A percentile compares a stretch with the other conserved stretches of the same genome.
These are phyloP conservation scores for Butorides virescens DNA, from an alignment of 2,113 vertebrate species.

Conservation along the genomic window DNA sequence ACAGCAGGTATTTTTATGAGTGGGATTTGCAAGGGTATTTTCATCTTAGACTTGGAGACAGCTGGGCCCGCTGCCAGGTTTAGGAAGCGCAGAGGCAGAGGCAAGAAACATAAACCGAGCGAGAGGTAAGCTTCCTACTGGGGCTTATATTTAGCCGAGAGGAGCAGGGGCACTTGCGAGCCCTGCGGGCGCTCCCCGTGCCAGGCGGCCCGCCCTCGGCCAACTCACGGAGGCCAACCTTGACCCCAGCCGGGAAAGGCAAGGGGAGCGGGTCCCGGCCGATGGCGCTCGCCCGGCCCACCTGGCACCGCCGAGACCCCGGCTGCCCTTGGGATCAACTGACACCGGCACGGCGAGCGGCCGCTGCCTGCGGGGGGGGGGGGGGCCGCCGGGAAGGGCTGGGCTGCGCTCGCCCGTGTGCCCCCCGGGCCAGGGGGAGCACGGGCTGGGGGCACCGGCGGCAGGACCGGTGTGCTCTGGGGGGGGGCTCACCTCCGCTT, in stretches of 20 bases:
- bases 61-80: slow-evolving; percentile 57
- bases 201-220: background rate
- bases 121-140: slow-evolving; percentile 47
- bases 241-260: background rate
- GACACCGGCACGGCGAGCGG: background rate
- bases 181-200: background rate
- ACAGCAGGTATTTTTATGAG: slow-evolving; percentile 72
- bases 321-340: background rate
- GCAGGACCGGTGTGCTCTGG: rapidly evolving
- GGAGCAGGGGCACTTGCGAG: slow-evolving; percentile 9
- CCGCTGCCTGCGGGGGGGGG: rapidly evolving
- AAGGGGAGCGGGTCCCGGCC: rapidly evolving
- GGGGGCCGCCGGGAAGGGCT: background rate
- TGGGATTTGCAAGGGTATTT: slow-evolving; percentile 76
- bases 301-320: background rate
- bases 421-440: rapidly evolving
- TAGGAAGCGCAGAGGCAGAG: slow-evolving; percentile 49
- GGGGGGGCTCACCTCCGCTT: rapidly evolving
- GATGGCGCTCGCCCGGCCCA: background rate
- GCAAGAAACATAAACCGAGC: slow-evolving; percentile 53
- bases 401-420: rapidly evolving
- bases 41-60: slow-evolving; percentile 63
- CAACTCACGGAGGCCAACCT: background rate
- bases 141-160: slow-evolving; percentile 58
- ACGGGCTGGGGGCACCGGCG: rapidly evolving